phyloP scores from a whole-genome alignment of 2,113 vertebrate species.

The Rhinolophus ferrumequinum region DNA sequence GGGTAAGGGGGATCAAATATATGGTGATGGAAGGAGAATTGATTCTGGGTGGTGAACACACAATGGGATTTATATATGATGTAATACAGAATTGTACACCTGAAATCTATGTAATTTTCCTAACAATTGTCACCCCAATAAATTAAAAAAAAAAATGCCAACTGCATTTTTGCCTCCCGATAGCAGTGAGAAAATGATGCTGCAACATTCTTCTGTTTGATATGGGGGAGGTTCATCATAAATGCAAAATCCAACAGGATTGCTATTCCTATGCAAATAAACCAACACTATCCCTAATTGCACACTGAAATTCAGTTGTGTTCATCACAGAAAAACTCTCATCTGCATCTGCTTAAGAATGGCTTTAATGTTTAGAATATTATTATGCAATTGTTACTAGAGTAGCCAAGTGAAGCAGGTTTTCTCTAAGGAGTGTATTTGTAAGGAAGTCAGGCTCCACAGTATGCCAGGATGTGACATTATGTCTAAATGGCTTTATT shows the following conservation, averaged over 20 bases:
- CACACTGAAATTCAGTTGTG: constrained; percentile 62
- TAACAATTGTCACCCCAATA: too few relatives aligned
- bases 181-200: neutral
- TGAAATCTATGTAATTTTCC: too few relatives aligned
- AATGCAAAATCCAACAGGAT: neutral
- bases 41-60: too few relatives aligned
- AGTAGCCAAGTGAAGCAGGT: neutral
- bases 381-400: neutral
- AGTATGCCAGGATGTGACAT: neutral
- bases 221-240: neutral
- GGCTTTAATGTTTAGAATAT: constrained; percentile 41
- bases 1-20: too few relatives aligned
- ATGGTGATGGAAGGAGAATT: too few relatives aligned
- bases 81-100: too few relatives aligned
- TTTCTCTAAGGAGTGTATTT: neutral
- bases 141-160: neutral
- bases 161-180: neutral
- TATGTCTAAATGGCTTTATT: neutral
- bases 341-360: constrained; percentile 64
- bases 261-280: constrained; percentile 62
- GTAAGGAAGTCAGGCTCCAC: neutral
- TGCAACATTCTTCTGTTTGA: neutral
- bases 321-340: constrained; percentile 42
- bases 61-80: too few relatives aligned
- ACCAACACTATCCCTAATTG: constrained; percentile 54